These are phyloP conservation scores for Machaerirhynchus nigripectus DNA, from an alignment of 2,113 vertebrate genomes.

Conservation along the genomic window DNA sequence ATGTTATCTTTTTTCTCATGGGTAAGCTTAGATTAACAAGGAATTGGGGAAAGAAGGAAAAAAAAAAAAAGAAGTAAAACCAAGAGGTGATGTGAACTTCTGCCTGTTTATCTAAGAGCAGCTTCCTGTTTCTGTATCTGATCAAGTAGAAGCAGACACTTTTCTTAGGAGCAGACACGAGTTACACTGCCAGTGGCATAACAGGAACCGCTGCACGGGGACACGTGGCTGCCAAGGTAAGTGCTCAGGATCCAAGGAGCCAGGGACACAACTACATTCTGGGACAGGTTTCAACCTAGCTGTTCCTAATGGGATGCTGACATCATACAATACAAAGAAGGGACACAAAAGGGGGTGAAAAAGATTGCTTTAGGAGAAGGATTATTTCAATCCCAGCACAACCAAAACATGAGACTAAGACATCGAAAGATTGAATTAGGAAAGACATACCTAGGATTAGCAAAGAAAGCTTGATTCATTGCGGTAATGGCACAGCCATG, in stretches of 20 bases:
- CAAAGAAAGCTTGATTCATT: background rate
- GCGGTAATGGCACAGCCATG: background rate
- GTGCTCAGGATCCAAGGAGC: background rate
- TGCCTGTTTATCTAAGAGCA: constrained; percentile 46
- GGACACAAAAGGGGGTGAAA: background rate
- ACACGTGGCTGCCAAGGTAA: constrained; percentile 47
- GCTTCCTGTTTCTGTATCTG: constrained; percentile 67
- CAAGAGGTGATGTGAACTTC: background rate
- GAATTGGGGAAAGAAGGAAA: background rate
- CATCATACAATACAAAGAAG: background rate
- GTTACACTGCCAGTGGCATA: background rate
- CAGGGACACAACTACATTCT: background rate
- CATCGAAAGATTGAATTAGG: background rate
- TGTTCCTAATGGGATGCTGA: background rate
- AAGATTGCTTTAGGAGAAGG: background rate
- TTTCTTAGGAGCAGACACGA: background rate
- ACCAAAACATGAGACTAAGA: background rate
- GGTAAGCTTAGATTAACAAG: background rate
- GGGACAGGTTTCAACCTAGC: background rate
- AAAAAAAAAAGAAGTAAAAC: background rate
- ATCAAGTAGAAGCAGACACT: constrained; percentile 6
- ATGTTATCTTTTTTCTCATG: background rate
- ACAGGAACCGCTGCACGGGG: background rate
- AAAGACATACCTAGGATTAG: background rate
- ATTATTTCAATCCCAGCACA: background rate